Base-by-base conservation (phyloP, 1,140 invertebrate genomes). In the Halesus radiatus region DNA sequence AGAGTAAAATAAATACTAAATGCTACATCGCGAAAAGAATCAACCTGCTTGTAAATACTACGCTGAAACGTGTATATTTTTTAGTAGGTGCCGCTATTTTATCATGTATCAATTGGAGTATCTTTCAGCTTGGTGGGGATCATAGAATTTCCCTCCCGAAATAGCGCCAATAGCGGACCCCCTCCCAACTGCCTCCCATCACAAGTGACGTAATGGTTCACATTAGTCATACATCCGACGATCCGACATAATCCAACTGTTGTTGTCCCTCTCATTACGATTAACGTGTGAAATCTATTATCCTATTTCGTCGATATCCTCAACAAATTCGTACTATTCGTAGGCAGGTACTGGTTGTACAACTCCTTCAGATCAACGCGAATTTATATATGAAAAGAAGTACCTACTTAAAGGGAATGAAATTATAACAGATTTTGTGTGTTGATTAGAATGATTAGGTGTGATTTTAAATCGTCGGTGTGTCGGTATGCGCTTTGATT, bases 191-290 rank as follows among this genome's bases (percentile, higher is more conserved):
- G 10, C 37, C 22, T 29, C 20, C 20, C 10, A 45, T 53, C 50
- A 23, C 13, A 8, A 52, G 45, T 72, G 68, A 52, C 68, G 68
- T 53, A 72, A 72, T 53, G 68, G 3, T 66, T n/a, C 26, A 26
- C 29, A 68, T 72, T 72, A 45, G 68, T 53, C 68, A 72, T 53
- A 18, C 18, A 72, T 53, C 68, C 16, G 37, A 72, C 29, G 16
- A 45, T 45, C 37, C 37, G 37, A 10, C 37, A 13, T 10, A 26
- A 22, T 60, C 58, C 22, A 22, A 22, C 22, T 60, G 20, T 23
- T 60, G 58, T 23, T 20, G 58, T 60, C 23, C 23, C 20, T 60
- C 23, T 60, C 22, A 3, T 45, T 13, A 7, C 37, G 37, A 45
- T 45, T 45, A 45, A 10, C 37, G 37, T 45, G 37, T 13, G 37